Evolutionary conservation across 2,113 vertebrate species (phyloP).

Genomic region (Notiomystis cincta): DNA sequence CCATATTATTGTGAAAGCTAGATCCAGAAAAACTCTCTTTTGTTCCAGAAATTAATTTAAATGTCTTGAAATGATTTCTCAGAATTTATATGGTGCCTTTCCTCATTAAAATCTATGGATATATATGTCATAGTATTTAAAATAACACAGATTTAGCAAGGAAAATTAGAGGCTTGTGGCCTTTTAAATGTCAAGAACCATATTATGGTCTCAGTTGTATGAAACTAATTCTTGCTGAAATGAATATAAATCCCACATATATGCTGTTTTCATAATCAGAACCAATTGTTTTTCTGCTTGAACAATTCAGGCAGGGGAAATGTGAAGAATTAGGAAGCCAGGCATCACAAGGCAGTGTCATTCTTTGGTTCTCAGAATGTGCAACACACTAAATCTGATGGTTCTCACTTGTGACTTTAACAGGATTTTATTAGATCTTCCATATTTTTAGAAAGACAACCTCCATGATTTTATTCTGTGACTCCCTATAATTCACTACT

Average conservation of each 20-base stretch:
- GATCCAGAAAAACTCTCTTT: constrained; percentile 48
- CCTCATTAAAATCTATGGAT: constrained; percentile 33
- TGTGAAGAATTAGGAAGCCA: neutral
- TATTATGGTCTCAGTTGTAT: neutral
- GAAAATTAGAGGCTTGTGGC: neutral
- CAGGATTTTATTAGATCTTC: neutral
- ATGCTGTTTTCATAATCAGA: neutral
- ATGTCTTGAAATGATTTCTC: constrained; percentile 39
- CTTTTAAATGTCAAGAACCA: constrained; percentile 14
- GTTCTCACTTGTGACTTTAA: neutral
- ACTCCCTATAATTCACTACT: neutral
- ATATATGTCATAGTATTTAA: constrained; percentile 22
- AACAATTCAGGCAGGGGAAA: neutral
- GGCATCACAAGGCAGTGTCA: neutral
- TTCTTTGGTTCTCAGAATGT: neutral
- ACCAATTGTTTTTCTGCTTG: constrained; percentile 33
- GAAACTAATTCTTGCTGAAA: neutral
- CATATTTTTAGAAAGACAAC: neutral
- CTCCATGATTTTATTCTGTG: neutral
- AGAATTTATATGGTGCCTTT: constrained; percentile 51
- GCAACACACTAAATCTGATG: neutral
- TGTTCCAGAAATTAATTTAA: constrained; percentile 62
- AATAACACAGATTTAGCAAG: constrained; percentile 27
- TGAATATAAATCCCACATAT: neutral
- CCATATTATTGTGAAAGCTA: constrained; percentile 51